phyloP scores from a whole-genome alignment of 2,888 invertebrate species.

The Stenodera caucasica region DNA sequence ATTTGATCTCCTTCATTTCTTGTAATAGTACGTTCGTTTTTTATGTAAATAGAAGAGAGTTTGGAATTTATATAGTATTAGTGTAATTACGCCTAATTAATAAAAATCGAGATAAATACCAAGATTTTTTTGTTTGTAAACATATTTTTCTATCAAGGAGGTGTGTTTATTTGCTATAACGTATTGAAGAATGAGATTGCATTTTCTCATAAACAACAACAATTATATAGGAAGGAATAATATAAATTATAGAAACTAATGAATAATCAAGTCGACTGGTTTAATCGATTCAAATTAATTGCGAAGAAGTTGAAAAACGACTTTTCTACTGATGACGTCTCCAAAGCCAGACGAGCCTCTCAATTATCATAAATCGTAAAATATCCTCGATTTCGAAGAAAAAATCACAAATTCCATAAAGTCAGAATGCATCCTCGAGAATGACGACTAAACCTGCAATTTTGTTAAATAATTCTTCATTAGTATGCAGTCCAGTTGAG shows the following conservation, averaged over 20 bases:
- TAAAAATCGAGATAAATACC: not conserved
- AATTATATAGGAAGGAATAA: too few species aligned
- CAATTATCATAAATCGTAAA: not conserved
- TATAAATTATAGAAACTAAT: not conserved
- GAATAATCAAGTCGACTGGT: not conserved
- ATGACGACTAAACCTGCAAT: too few species aligned
- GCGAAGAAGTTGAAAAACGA: not conserved
- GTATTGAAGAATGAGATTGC: too few species aligned
- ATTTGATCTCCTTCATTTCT: not conserved
- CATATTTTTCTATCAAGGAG: not conserved
- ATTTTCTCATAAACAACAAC: too few species aligned
- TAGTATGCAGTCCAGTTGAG: not conserved
- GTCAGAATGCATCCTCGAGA: too few species aligned
- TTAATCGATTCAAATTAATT: slow-evolving; percentile 2
- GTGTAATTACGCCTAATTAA: not conserved
- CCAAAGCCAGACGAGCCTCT: not conserved
- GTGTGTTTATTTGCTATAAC: not conserved
- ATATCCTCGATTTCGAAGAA: too few species aligned
- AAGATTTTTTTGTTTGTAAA: not conserved
- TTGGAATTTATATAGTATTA: not conserved
- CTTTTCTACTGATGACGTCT: not conserved
- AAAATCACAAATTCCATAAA: too few species aligned
- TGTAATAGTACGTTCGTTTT: not conserved
- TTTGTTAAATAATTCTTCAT: not conserved
- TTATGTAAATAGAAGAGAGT: not conserved